Evolutionary conservation across 2,888 invertebrate genomes (phyloP).

Genomic region (Amaurobius ferox): DNA sequence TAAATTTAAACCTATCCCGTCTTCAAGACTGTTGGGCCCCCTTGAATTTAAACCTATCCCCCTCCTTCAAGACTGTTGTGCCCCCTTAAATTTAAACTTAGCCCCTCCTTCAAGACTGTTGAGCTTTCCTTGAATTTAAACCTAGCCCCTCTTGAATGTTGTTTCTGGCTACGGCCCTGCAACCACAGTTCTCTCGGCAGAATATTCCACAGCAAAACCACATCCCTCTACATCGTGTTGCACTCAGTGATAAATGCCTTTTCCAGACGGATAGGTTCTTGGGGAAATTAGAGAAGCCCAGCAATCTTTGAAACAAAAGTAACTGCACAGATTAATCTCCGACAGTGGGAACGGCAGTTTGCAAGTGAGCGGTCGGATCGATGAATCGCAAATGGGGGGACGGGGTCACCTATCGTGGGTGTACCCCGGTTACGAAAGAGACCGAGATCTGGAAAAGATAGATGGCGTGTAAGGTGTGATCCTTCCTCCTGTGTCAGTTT

Average conservation of each 20-base stretch:
- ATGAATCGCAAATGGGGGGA: conserved; percentile 23
- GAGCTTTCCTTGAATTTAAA: too few relatives aligned
- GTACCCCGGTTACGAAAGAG: conserved; percentile 3
- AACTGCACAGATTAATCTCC: neutral
- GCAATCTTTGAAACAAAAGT: conserved; percentile 15
- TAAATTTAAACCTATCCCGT: too few relatives aligned
- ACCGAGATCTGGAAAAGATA: too few relatives aligned
- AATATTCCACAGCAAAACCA: neutral
- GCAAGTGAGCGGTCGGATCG: conserved; percentile 11
- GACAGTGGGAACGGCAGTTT: neutral
- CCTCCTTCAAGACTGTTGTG: too few relatives aligned
- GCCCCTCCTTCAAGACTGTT: too few relatives aligned
- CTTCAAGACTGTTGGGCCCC: too few relatives aligned
- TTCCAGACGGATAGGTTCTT: neutral
- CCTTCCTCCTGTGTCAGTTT: too few relatives aligned
- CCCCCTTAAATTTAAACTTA: too few relatives aligned
- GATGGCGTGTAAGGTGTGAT: too few relatives aligned
- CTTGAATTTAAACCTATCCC: too few relatives aligned
- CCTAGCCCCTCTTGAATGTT: too few relatives aligned
- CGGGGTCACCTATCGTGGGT: conserved; percentile 4
- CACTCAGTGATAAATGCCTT: neutral
- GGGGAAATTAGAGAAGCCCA: neutral
- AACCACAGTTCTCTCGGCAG: neutral
- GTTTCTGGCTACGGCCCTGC: too few relatives aligned
- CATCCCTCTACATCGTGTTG: neutral